Evolutionary conservation across 2,797 vertebrate genomes (phyloP), one percentile per base, ranked within the genome.

Genomic region (Epinephelus coioides): DNA sequence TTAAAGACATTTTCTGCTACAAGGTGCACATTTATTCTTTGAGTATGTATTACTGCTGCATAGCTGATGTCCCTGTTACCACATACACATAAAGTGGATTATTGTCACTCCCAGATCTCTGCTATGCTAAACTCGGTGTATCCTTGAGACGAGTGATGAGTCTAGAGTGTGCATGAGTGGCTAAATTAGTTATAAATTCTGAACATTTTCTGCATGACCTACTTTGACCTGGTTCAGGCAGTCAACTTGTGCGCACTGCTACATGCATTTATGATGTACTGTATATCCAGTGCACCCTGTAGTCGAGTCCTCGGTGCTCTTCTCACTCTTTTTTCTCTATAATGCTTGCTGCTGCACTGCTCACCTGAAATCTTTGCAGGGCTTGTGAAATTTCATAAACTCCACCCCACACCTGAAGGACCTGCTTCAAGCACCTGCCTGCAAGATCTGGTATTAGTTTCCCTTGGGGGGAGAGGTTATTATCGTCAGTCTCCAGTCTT

Each of bases 181-280:
- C 27, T 69, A 54, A 67, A 47, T 75, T 69, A 51, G 34, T 74
- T 61, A 40, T 50, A 44, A 17, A 63, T 73, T 71, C 27, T 23
- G 11, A 77, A 53, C 7, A 46, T 73, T 61, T 76, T 62, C 34
- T 54, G 49, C 27, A 6, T 61, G 46, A 64, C 59, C 59, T 51
- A 17, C 17, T 40, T 67, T 81, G 84, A 74, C 77, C 76, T 73
- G 47, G 61, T 88, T 87, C 66, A 13, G 40, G 27, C 70, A 49
- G 69, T 61, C 53, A 10, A 5, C 54, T 30, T 51, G 40, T 59
- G 47, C 27, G 1, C 47, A 0, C 49, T 46, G 49, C 71, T 68
- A 34, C 50, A 60, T 74, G 63, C 66, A 69, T 72, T 73, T 59
- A 53, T 66, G 66, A 76, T 83, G 46, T 46, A 40, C 53, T 55